phyloP scores from a whole-genome alignment of 2,888 invertebrate species.

The Calliopum simillimum region DNA sequence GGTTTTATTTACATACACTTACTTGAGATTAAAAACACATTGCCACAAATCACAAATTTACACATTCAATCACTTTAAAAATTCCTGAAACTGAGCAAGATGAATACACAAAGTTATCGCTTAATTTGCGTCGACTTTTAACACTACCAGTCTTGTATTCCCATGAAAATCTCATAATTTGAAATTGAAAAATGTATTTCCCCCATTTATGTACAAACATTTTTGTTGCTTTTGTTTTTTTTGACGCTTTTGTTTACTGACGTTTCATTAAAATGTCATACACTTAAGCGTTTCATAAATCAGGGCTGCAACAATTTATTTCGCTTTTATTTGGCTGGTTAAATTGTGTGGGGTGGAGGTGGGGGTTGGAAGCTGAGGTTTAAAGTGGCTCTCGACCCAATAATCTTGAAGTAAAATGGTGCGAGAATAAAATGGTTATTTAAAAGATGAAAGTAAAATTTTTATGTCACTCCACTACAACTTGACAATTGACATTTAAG shows the following conservation, averaged over 20 bases:
- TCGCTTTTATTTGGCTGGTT: constrained; percentile 5
- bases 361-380: neutral
- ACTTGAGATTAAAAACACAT: too few relatives aligned
- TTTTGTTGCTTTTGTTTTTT: neutral
- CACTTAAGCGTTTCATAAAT: constrained; percentile 2
- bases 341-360: neutral
- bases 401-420: constrained; percentile 1
- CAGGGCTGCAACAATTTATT: neutral
- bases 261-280: constrained; percentile 21
- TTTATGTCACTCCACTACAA: constrained; percentile 16
- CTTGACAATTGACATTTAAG: constrained; percentile 26
- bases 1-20: too few relatives aligned
- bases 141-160: too few relatives aligned
- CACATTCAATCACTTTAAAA: too few relatives aligned
- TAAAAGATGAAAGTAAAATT: constrained; percentile 27
- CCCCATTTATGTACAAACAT: too few relatives aligned
- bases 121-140: too few relatives aligned
- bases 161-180: too few relatives aligned
- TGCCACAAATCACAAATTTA: too few relatives aligned
- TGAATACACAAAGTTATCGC: too few relatives aligned
- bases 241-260: neutral
- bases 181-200: too few relatives aligned
- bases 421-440: constrained; percentile 4
- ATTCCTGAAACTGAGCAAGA: too few relatives aligned
- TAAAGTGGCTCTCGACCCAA: constrained; percentile 19